Conservation (phyloP, 2,888 invertebrate genomes). For the Leptura quadrifasciata region DNA sequence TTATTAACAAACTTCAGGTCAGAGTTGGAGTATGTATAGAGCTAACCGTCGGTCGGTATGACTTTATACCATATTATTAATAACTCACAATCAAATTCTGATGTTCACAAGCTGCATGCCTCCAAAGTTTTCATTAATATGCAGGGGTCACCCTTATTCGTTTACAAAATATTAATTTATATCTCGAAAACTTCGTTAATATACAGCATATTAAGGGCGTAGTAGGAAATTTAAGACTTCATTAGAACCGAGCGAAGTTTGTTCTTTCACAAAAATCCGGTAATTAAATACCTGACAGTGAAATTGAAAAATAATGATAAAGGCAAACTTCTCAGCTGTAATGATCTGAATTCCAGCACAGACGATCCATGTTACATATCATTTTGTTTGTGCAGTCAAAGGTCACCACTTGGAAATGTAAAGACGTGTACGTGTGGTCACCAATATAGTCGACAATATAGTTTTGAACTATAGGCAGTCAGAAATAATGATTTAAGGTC, state of each 20-base stretch:
- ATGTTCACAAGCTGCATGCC: slow-evolving; percentile 25
- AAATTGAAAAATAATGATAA: background rate
- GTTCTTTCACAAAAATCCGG: slow-evolving; percentile 35
- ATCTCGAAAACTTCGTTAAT: slow-evolving; percentile 36
- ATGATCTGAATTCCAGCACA: too few relatives aligned
- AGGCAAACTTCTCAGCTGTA: too few relatives aligned
- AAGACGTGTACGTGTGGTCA: too few relatives aligned
- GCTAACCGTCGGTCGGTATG: background rate
- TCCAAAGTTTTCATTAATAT: slow-evolving; percentile 23
- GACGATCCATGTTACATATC: too few relatives aligned
- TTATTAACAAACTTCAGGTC: background rate
- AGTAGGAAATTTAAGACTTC: slow-evolving; percentile 29
- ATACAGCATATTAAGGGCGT: slow-evolving; percentile 28
- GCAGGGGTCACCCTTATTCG: slow-evolving; percentile 25
- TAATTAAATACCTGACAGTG: slow-evolving; percentile 29
- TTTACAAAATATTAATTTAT: slow-evolving; percentile 36
- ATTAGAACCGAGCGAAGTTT: slow-evolving; percentile 23
- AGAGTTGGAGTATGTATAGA: background rate
- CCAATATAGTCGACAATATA: too few relatives aligned
- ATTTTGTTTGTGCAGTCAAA: too few relatives aligned
- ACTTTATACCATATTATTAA: background rate
- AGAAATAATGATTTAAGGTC: too few relatives aligned
- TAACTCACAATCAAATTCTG: slow-evolving; percentile 9
- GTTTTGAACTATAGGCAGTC: too few relatives aligned
- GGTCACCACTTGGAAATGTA: too few relatives aligned